Conservation (phyloP, 2,888 invertebrate species). For the Trichogramma evanescens region DNA sequence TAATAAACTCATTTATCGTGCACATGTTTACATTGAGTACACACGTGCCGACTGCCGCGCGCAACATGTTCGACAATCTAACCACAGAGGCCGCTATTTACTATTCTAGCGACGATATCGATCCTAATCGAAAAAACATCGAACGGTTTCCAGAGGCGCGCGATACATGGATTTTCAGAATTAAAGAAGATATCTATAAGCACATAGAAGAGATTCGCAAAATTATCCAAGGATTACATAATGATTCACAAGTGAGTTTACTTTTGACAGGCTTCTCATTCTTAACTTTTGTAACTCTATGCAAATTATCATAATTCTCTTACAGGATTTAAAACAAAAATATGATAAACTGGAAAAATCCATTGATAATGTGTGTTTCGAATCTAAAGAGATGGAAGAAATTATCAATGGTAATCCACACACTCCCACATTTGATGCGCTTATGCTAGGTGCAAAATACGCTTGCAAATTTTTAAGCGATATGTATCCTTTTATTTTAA, state of each 20-base stretch:
- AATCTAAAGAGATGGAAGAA: conserved; percentile 25
- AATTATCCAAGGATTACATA: no score
- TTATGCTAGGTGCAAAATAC: conserved; percentile 36
- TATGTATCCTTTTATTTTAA: conserved; percentile 30
- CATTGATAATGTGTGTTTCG: conserved; percentile 29
- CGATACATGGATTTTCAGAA: neutral
- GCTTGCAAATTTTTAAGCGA: conserved; percentile 29
- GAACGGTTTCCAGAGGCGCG: no score
- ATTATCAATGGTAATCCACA: conserved; percentile 33
- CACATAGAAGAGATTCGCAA: neutral
- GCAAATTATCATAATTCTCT: neutral
- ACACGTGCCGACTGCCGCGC: no score
- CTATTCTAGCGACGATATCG: no score
- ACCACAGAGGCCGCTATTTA: no score
- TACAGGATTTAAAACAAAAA: conserved; percentile 33
- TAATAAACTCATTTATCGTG: no score
- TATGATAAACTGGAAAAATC: conserved; percentile 29
- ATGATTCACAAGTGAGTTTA: no score
- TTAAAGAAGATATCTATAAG: neutral
- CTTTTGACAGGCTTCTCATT: no score
- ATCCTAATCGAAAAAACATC: no score
- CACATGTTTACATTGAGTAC: no score
- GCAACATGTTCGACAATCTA: no score
- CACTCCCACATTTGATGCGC: conserved; percentile 32
- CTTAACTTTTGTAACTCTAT: no score